Evolutionary conservation across 1,140 invertebrate genomes (phyloP), one percentile per base, ranked within the genome.

Genomic region (Chrysomallon squamiferum): DNA sequence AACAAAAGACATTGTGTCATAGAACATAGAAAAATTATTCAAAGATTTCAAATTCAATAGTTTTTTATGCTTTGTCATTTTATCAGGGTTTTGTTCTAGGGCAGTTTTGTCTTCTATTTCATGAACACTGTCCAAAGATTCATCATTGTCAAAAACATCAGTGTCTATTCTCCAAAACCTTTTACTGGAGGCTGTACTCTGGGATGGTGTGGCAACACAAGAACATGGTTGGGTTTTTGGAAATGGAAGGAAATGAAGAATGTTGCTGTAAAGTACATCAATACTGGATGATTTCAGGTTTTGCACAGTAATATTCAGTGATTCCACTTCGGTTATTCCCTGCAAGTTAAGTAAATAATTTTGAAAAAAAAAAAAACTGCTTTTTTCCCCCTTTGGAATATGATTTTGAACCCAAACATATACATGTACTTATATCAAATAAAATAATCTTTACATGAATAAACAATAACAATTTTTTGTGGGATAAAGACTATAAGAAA

Each of bases 141-240:
- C 68, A 38, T 76, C 74, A 60, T 69, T 72, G 59, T 76, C 72
- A 32, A 68, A 75, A 27, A 69, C 41, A 52, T 75, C 73, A 32
- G 18, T 65, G 61, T 27, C 63, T 52, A 54, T 67, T 49, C 62
- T 67, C 35, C 59, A 67, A 45, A 63, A 33, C 57, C 27, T 57
- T n/a, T 54, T 47, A 20, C 35, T 47, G 2, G 64, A 47, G 43
- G n/a, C 25, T 11, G 13, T 35, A 20, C 13, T 27, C 33, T 54
- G 4, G 41, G 50, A 25, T 5, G 43, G 62, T 35, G 38, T n/a
- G 11, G 33, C 22, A 20, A 41, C 54, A 11, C 57, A 7, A 13
- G 50, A 25, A 22, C 18, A 25, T 49, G 15, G 49, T 35, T 1
- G 45, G 56, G 32, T 52, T 56, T 66, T 65, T 3, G 72, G 68